Evolutionary conservation across 1,140 invertebrate genomes (phyloP).

Genomic region (Conus betulinus): DNA sequence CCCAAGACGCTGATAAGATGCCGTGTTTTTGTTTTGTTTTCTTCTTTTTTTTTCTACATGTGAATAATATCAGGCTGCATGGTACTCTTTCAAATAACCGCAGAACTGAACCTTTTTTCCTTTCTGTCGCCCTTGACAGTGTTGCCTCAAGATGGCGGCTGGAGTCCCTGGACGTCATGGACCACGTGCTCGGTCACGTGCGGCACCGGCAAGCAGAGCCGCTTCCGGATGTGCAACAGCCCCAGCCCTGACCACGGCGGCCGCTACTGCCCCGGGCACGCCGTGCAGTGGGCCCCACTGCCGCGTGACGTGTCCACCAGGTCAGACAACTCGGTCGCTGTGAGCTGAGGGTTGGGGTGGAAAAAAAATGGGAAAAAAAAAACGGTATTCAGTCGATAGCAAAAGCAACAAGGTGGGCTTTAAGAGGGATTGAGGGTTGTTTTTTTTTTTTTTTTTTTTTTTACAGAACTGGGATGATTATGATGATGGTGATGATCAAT

Average conservation of each 20-base stretch:
- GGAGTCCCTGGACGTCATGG: constrained; percentile 68
- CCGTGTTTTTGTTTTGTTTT: no score
- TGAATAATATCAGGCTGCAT: no score
- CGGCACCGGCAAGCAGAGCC: constrained; percentile 60
- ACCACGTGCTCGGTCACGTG: constrained; percentile 65
- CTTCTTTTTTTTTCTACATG: no score
- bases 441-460: no score
- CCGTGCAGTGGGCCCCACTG: constrained; percentile 56
- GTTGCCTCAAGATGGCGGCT: constrained; percentile 64
- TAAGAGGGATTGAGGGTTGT: no score
- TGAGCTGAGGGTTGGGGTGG: not conserved
- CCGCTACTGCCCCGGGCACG: constrained; percentile 57
- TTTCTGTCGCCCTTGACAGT: constrained; percentile 39
- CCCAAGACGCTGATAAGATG: no score
- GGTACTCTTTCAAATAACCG: no score
- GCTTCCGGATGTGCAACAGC: constrained; percentile 64
- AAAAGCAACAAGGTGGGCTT: no score
- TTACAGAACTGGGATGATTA: no score
- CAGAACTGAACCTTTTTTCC: no score
- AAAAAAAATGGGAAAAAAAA: not conserved
- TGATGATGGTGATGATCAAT: no score
- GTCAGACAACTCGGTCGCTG: constrained; percentile 29
- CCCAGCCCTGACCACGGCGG: constrained; percentile 66
- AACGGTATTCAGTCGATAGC: not conserved
- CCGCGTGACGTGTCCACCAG: constrained; percentile 53